Evolutionary conservation across 2,113 vertebrate species (phyloP), one percentile per base, ranked within the genome.

Genomic region (Nothoprocta perdicaria): DNA sequence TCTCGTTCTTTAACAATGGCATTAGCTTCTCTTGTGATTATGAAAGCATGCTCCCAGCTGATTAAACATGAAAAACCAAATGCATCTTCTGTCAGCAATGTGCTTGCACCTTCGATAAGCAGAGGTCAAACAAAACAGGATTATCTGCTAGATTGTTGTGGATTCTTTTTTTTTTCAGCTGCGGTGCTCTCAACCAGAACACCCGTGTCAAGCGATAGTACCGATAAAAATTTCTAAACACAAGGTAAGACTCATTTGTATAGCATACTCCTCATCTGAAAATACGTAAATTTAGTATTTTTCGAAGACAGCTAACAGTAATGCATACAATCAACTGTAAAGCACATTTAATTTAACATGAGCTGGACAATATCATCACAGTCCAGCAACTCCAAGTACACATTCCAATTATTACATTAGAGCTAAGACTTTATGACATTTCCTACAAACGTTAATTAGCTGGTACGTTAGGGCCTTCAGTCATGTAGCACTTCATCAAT

Each of bases 401-500:
- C 41, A 81, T 76, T 94, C 62, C 87, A 92, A 89, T 92, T 91
- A 94, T 82, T 94, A 80, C 75, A 90, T 58, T 93, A 91, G 73
- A 93, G 43, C 67, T 92, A 92, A 80, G 86, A 86, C 91, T 96
- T 95, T 94, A 96, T 92, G 77, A 93, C 61, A 88, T 90, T 87
- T 89, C 89, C 84, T 96, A 90, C 92, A 95, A 92, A 93, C 80
- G 50, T 85, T 96, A 96, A 97, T 95, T 96, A 92, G 82, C 90
- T 94, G 80, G 74, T 94, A 92, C 65, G 45, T 94, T 94, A 92
- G 79, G 75, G 80, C 92, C 88, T 65, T 95, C 38, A 82, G 91
- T 96, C 89, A 93, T 53, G 61, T 93, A 91, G 88, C 95, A 96
- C 96, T 94, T 97, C 94, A 96, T 96, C 91, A 96, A 72, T 93